Evolutionary conservation across 35 echinoderm and acorn worm species (phyloP), one percentile per base, ranked within the genome.

Genomic region (Apostichopus japonicus): DNA sequence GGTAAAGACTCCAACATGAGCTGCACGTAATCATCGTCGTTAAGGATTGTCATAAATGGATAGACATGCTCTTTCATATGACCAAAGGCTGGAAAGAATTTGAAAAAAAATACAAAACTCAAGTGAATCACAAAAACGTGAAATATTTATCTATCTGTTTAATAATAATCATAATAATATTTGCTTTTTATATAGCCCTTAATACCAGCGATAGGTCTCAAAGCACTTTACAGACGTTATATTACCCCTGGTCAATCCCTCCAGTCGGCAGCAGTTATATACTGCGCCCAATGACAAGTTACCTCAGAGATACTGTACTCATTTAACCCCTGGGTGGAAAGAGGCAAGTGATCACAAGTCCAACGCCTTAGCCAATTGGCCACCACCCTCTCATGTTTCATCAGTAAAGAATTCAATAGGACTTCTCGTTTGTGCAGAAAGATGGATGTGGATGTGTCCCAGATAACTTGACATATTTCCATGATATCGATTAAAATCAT

Each of bases 1-100:
- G 87, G 87, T 73, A 97, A 71, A 0, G 93, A 22, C 10, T 97
- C 90, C 54, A 97, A 61, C 96, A 97, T 97, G 5, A 97, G 79
- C 5, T 97, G 73, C 3, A 97, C 91, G 52, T 95, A 97, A 16
- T 97, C 96, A 1, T 97, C 72, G 0, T 79, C 78, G 0, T 86
- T 84, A 8, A 97, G 72, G 11, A 95, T 56, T 8, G 65, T 84
- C 78, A 97, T 77, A 80, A 97, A 97, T 1, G 96, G 96, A 62
- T 95, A 95, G 87, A 90, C 79, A 81, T 93, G 84, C 54, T 84
- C 87, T 57, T 90, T 91, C 6, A 62, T 67, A 15, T 94, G 78
- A 24, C 71, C 87, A 55, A 92, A 65, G 23, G 73, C 93, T 94
- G 89, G 10, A 57, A 65, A 27, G 72, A 90, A 86, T 22, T 53